Conservation (phyloP, 2,888 invertebrate genomes). For the Euzophera pinguis region DNA sequence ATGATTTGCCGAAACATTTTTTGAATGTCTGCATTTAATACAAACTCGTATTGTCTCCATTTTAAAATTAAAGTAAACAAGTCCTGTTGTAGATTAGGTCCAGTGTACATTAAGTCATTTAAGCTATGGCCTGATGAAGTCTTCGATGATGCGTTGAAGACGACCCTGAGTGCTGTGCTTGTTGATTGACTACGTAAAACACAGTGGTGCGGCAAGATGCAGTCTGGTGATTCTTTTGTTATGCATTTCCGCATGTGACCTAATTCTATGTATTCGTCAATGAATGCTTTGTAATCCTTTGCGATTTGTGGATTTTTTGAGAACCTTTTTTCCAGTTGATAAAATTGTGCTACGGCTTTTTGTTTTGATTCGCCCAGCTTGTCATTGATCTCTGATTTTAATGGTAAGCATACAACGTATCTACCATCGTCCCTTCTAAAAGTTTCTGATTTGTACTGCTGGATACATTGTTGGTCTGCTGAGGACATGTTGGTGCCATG, state of each 20-base stretch:
- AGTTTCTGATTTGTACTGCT: background rate
- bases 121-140: conserved; percentile 8
- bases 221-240: conserved; percentile 7
- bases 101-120: conserved; percentile 11
- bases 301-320: background rate
- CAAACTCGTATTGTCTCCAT: conserved; percentile 10
- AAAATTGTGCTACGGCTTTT: background rate
- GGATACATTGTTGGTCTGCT: background rate
- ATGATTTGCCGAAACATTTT: conserved; percentile 10
- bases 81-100: conserved; percentile 14
- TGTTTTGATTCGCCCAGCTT: background rate
- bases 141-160: conserved; percentile 13
- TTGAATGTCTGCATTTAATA: conserved; percentile 4
- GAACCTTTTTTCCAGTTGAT: background rate
- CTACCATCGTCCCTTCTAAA: background rate
- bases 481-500: background rate
- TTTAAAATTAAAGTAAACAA: conserved; percentile 6
- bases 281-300: conserved; percentile 1
- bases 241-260: conserved; percentile 1
- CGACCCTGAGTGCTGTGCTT: conserved; percentile 2
- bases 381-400: background rate
- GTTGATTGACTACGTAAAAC: conserved; percentile 1
- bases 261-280: background rate
- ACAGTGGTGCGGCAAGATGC: conserved; percentile 14
- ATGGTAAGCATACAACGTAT: background rate